Base-by-base conservation (phyloP, 2,888 invertebrate genomes). In the Parthenolecanium corni region DNA sequence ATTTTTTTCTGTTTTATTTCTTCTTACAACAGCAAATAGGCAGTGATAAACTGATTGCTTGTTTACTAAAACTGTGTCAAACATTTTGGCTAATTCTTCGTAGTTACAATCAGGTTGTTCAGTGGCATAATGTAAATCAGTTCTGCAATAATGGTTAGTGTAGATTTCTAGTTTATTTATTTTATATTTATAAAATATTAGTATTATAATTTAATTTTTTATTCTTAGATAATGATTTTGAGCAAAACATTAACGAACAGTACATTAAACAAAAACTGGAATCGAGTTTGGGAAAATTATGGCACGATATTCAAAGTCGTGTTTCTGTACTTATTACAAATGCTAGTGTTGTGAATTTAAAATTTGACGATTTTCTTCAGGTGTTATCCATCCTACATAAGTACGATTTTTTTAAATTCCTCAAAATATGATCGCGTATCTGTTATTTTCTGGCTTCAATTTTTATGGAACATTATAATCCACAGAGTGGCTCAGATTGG, bases 291-390 rank as follows among this genome's bases (percentile, higher is more conserved):
- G 78, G 82, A 0, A 80, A 92, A 66, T 84, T 95, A 66, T 96
- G 95, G 94, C 87, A 89, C 69, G 96, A 96, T 70, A 88, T 95
- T 0, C 90, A 95, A 73, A 85, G 86, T 12, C 93, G 94, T 76
- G 86, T 95, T 0, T 86, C 86, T 0, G 80, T 81, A 36, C 87
- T 87, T 71, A 75, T 95, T 25, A 80, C 85, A 63, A 86, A 85
- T 67, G 84, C 84, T 0, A 87, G 90, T 67, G 74, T 94, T 53
- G 85, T 86, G n/a, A 80, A 82, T 63, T 88, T 90, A 69, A 91
- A 92, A 68, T 92, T 94, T 71, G 95, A 96, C 70, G 91, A 94
- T 72, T 94, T 95, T 70, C 87, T 95, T 61, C 86, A 90, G 72
- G 87, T 94, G 66, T 74, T 96, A 24, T 88, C 89, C 14, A 82